Evolutionary conservation across 2,888 invertebrate species (phyloP), one percentile per base, ranked within the genome.

Genomic region (Catocala fraxini): DNA sequence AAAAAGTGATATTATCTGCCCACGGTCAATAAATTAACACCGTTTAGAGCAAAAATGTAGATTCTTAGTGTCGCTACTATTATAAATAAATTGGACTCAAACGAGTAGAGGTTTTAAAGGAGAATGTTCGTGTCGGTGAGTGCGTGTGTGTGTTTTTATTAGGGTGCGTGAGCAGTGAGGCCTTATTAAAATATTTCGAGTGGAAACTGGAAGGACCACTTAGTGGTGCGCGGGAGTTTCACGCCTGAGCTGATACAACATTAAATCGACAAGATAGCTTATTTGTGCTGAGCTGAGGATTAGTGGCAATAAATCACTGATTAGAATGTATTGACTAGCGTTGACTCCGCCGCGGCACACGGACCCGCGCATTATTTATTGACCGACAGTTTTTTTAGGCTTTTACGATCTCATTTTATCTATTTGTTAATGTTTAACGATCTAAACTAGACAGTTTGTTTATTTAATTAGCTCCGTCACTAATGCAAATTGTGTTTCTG

Each of bases 171-270:
- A 90, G 91, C 92, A 90, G 91, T 88, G 92, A 89, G 89, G 91
- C 90, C 93, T 93, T 94, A 94, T 93, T 94, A 94, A 93, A 94
- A 94, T 93, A 94, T 94, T 94, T 94, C 92, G 93, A 93, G 89
- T 93, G 90, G 93, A 94, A 94, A 94, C 94, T 94, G 94, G 94
- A 92, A 93, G 94, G 93, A 92, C 94, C 94, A 94, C 94, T 94
- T 94, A 94, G 93, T 90, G 92, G 87, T 90, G 91, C 93, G 91
- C 93, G 92, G 93, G 94, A 93, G 94, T 94, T 94, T 94, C 94
- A 93, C 94, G 94, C 94, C 93, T 90, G 92, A 84, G 81, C 90
- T 91, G 93, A 93, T 94, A 93, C 90, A 91, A 93, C 94, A 92
- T 93, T 93, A 93, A 93, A 92, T 91, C 93, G 93, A 93, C 94